Base-by-base conservation (phyloP, 2,888 invertebrate genomes). In the Ornithoptera alexandrae region DNA sequence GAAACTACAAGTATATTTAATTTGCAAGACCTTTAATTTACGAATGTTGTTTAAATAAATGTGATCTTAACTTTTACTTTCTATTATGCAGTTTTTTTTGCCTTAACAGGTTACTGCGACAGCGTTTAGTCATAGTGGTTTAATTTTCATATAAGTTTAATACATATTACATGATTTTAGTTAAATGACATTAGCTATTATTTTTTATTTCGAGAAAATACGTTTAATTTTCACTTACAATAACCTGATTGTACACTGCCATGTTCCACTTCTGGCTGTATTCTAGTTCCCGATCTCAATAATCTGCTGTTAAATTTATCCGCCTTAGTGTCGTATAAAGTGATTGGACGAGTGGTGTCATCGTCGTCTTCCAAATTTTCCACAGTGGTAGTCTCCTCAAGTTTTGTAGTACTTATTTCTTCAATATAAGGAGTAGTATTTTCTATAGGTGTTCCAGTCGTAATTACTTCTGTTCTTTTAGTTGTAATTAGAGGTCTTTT, bases 231-330 rank as follows among this genome's bases (percentile, higher is more conserved):
- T 30, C 20, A 30, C 63, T 63, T 53, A 63, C 63, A 53, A 18
- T 17, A 1, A 24, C 67, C 67, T 57, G 62, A 42, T 70, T 70
- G 70, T 1, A 63, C 24, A 39, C 70, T 70, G 3, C 70, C 70
- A 39, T 70, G 70, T 63, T 70, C 70, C 24, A 68, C 67, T 36
- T 68, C 67, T 1, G 67, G 67, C 8, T 58, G 7, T 17, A 10
- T 7, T 20, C 7, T 67, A 18, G 15, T 6, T n/a, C 12, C 15
- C 17, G 4, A 61, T 39, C 30, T 30, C 30, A 53, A 42, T 8
- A 62, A 39, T 46, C 12, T 30, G 24, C 24, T 62, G 17, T 56
- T 58, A 12, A 62, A 56, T 68, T n/a, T 62, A 8, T 46, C 12
- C 22, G 53, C 22, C 18, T 68, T 68, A 10, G 2, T 57, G 17